Percentiles rank a stretch among this genome's conserved stretches.
Conservation (phyloP, 1,140 invertebrate species). For the Lordiphosa clarofinis region DNA sequence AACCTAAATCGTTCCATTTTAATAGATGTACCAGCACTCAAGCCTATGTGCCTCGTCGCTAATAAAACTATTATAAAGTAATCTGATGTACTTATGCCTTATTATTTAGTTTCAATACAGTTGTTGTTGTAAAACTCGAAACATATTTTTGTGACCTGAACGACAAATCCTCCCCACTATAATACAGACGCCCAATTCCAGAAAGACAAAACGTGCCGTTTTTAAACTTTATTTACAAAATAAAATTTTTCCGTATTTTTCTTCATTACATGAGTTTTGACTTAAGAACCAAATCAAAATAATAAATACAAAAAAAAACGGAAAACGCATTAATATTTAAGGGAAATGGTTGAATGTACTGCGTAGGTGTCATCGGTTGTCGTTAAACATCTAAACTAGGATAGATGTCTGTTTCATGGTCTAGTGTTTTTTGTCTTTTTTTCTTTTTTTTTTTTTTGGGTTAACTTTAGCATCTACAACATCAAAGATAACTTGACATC, state of each 20-base stretch:
- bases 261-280: constrained; percentile 40
- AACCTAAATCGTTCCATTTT: no score
- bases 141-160: no score
- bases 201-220: constrained; percentile 31
- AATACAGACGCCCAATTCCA: constrained; percentile 1
- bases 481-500: constrained; percentile 69
- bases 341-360: constrained; percentile 30
- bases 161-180: not conserved
- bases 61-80: no score
- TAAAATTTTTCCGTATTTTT: constrained; percentile 53
- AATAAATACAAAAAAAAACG: constrained; percentile 10
- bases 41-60: no score
- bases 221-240: constrained; percentile 75
- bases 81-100: no score
- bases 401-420: constrained; percentile 17
- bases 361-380: constrained; percentile 1
- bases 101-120: no score
- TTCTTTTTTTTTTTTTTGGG: not conserved
- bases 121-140: no score
- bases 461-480: constrained; percentile 59
- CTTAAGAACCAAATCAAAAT: constrained; percentile 44
- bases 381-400: constrained; percentile 24
- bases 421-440: constrained; percentile 2
- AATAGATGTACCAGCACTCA: no score
- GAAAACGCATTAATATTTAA: constrained; percentile 26